A percentile compares a stretch with the other conserved stretches of the same genome.
Conservation (phyloP, 2,797 vertebrate genomes). For the Choloepus didactylus region DNA sequence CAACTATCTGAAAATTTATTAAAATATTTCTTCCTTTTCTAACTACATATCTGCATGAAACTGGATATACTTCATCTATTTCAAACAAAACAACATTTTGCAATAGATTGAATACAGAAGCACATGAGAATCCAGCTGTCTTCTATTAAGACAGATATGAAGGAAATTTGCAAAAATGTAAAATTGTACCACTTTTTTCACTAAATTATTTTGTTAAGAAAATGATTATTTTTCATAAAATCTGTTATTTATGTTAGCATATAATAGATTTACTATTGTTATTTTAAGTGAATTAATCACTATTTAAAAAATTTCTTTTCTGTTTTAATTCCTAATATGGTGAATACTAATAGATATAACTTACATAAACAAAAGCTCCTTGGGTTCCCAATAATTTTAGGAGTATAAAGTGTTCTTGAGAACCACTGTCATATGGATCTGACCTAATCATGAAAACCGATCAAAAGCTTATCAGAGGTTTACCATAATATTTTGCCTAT, state of each 20-base stretch:
- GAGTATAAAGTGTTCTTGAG: neutral
- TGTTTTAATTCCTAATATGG: neutral
- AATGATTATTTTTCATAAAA: constrained; percentile 13
- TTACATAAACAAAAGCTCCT: neutral
- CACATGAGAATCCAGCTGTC: neutral
- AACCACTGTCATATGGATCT: neutral
- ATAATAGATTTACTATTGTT: neutral
- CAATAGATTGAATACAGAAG: neutral
- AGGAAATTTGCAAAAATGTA: neutral
- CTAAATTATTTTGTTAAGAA: neutral
- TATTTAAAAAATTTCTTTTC: neutral
- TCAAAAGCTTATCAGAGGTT: neutral
- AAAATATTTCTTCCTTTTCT: neutral
- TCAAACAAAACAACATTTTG: neutral
- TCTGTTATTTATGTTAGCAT: neutral
- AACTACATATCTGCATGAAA: neutral
- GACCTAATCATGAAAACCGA: neutral
- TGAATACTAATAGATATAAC: neutral
- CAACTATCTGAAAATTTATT: constrained; percentile 1
- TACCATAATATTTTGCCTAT: neutral
- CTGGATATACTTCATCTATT: neutral
- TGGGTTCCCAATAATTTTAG: neutral
- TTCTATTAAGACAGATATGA: neutral
- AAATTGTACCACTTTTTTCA: neutral
- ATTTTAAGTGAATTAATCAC: neutral